A percentile compares a stretch with the other conserved stretches of the same genome.
Conservation (phyloP, 2,888 invertebrate species). For the Lochmaea crataegi region DNA sequence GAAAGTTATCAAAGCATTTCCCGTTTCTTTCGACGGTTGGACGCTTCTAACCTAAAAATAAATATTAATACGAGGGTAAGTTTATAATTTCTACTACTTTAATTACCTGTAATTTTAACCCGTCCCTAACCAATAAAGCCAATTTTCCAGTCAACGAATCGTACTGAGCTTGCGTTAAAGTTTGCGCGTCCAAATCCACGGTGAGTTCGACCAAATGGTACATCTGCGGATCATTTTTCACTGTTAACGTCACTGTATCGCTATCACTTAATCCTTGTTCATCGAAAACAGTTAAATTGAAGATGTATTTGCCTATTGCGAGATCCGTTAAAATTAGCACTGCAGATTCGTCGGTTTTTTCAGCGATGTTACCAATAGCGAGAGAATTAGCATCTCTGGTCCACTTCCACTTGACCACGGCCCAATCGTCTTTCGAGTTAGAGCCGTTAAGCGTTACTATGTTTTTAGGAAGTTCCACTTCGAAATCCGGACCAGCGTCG, state of each 20-base stretch:
- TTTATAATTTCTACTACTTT: no score
- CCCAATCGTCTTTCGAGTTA: slow-evolving; percentile 87
- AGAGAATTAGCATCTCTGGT: slow-evolving; percentile 79
- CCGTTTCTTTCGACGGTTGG: slow-evolving; percentile 66
- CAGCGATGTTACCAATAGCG: slow-evolving; percentile 85
- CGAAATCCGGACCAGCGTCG: slow-evolving; percentile 87
- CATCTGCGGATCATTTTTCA: slow-evolving; percentile 81
- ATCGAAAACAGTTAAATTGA: slow-evolving; percentile 89
- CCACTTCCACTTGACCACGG: slow-evolving; percentile 88
- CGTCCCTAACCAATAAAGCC: slow-evolving; percentile 81
- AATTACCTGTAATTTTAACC: slow-evolving; percentile 69
- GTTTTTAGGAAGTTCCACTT: slow-evolving; percentile 79
- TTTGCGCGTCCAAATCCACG: slow-evolving; percentile 78
- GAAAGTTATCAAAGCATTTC: slow-evolving; percentile 66
- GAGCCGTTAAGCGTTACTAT: slow-evolving; percentile 87
- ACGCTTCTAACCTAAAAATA: slow-evolving; percentile 64
- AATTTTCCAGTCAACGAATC: slow-evolving; percentile 84
- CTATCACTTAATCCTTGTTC: slow-evolving; percentile 86
- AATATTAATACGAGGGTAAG: no score
- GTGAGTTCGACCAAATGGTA: slow-evolving; percentile 85
- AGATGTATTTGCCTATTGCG: slow-evolving; percentile 88
- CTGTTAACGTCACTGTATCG: slow-evolving; percentile 86
- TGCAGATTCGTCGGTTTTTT: slow-evolving; percentile 77
- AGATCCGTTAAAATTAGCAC: slow-evolving; percentile 85
- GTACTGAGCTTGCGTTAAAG: slow-evolving; percentile 77